phyloP scores from a whole-genome alignment of 2,797 vertebrate species.

The Gymnoscopelus braueri region DNA sequence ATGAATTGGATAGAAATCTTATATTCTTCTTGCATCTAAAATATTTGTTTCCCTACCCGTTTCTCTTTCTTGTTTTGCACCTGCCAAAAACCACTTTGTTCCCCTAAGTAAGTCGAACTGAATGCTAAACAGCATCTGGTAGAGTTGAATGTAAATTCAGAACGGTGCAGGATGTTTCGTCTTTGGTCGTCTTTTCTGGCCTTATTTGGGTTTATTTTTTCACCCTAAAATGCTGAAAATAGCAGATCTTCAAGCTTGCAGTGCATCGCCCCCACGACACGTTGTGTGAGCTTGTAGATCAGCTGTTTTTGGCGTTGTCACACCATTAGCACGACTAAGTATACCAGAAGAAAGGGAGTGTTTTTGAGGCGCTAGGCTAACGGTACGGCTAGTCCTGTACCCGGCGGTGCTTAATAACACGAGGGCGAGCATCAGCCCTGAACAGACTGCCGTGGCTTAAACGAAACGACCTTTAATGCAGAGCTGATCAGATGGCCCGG shows the following conservation, averaged over 20 bases:
- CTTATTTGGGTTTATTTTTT: no score
- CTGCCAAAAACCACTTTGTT: constrained; percentile 4
- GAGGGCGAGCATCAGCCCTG: constrained; percentile 39
- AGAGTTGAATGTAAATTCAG: neutral
- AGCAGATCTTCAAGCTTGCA: no score
- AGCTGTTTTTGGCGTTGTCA: no score
- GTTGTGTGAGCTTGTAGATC: no score
- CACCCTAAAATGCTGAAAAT: no score
- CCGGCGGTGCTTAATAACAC: constrained; percentile 40
- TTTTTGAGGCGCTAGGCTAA: constrained; percentile 32
- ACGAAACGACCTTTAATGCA: constrained; percentile 79
- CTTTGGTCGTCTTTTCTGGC: no score
- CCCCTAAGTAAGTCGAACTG: neutral
- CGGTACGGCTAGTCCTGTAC: constrained; percentile 46
- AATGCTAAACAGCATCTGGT: constrained; percentile 1
- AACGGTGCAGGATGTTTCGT: neutral
- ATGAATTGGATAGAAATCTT: constrained; percentile 55
- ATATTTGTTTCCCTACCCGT: neutral
- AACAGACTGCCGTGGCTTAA: constrained; percentile 63
- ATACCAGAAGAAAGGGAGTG: no score
- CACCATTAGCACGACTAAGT: no score
- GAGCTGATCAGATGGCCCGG: constrained; percentile 76
- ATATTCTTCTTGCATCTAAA: constrained; percentile 51
- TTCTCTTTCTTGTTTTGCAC: constrained; percentile 19
- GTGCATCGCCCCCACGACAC: no score